Evolutionary conservation across 2,888 invertebrate species (phyloP).

Genomic region (Latrodectus hesperus): DNA sequence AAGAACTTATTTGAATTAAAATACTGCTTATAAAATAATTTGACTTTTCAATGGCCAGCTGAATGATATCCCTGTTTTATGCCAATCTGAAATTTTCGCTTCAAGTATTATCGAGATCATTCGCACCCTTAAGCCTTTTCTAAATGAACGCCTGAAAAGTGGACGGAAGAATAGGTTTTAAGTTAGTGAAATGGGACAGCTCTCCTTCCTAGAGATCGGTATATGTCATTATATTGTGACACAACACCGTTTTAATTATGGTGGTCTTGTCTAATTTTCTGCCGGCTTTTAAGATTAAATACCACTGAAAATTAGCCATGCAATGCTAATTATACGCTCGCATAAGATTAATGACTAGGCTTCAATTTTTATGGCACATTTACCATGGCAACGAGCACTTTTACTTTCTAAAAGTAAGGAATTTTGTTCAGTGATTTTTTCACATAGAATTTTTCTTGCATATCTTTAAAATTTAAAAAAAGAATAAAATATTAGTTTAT

Average conservation of each 20-base stretch:
- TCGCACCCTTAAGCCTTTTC: too few species aligned
- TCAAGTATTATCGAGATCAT: too few species aligned
- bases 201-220: background rate
- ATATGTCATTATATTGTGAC: constrained; percentile 39
- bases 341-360: constrained; percentile 46
- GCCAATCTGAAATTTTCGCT: too few species aligned
- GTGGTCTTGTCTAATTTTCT: constrained; percentile 38
- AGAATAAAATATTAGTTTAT: too few species aligned
- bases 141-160: too few species aligned
- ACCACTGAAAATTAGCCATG: constrained; percentile 52
- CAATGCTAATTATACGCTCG: constrained; percentile 51
- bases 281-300: constrained; percentile 45
- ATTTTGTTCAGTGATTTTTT: constrained; percentile 23
- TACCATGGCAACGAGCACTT: constrained; percentile 30
- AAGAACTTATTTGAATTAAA: too few species aligned
- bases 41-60: too few species aligned
- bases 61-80: too few species aligned
- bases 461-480: too few species aligned
- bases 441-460: background rate
- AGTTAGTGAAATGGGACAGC: too few species aligned
- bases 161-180: too few species aligned
- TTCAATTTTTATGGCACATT: constrained; percentile 37
- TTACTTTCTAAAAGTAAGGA: constrained; percentile 18
- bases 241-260: constrained; percentile 49
- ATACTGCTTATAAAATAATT: too few species aligned